These are phyloP conservation scores for Sturnus vulgaris DNA, from an alignment of 2,113 vertebrate species.

Conservation along the genomic window DNA sequence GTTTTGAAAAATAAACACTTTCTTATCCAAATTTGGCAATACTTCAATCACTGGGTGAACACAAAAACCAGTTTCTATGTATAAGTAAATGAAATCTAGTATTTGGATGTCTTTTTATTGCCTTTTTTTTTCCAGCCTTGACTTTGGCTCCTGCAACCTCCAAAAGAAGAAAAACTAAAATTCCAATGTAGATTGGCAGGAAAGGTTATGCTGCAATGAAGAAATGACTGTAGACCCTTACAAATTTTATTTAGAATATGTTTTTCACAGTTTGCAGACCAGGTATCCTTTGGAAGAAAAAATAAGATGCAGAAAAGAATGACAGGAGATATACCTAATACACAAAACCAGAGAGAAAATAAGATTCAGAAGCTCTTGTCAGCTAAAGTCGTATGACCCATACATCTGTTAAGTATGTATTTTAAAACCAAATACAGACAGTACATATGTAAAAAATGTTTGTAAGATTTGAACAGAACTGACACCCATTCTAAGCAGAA, in stretches of 20 bases:
- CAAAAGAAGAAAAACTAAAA: not conserved
- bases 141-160: not conserved
- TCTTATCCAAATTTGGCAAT: not conserved
- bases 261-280: not conserved
- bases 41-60: not conserved
- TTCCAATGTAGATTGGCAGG: not conserved
- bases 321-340: not conserved
- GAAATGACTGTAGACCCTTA: not conserved
- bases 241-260: not conserved
- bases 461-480: not conserved
- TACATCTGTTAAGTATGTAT: not conserved
- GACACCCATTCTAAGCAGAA: not conserved
- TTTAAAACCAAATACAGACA: not conserved
- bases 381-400: accelerated
- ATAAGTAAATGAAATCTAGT: not conserved
- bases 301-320: not conserved
- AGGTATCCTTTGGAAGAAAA: not conserved
- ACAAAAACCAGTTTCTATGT: not conserved
- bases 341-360: not conserved
- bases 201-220: not conserved
- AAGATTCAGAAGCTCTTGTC: not conserved
- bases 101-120: not conserved
- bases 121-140: not conserved
- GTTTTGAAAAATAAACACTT: not conserved
- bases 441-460: not conserved